Evolutionary conservation across 2,797 vertebrate species (phyloP).

Genomic region (Myioborus melanocephalus): DNA sequence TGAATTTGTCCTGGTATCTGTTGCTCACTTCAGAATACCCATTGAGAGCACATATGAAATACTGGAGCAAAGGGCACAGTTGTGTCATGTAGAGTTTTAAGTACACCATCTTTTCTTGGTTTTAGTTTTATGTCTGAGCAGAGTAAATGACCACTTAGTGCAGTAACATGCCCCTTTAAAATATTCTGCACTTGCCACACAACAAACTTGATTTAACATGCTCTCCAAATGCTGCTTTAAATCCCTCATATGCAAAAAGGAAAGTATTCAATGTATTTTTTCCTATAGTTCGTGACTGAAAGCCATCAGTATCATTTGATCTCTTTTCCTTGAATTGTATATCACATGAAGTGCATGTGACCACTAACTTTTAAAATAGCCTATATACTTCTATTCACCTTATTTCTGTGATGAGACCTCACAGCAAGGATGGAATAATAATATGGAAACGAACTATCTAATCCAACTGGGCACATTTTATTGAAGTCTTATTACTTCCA

Average conservation of each 20-base stretch:
- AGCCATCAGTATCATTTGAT: not conserved
- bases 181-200: not conserved
- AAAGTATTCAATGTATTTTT: not conserved
- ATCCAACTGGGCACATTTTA: slow-evolving; percentile 73
- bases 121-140: not conserved
- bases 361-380: slow-evolving; percentile 1
- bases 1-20: not conserved
- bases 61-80: not conserved
- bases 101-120: not conserved
- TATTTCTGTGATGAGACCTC: slow-evolving; percentile 65
- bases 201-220: not conserved
- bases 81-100: rapidly evolving
- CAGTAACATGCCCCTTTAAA: not conserved
- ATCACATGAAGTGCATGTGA: not conserved
- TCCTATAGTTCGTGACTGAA: not conserved
- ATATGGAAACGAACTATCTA: slow-evolving; percentile 74
- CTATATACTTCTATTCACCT: slow-evolving; percentile 18
- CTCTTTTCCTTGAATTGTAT: not conserved
- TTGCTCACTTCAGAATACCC: not conserved
- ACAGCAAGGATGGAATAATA: slow-evolving; percentile 75
- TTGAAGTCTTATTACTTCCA: slow-evolving; percentile 79
- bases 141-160: not conserved
- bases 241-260: not conserved
- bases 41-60: not conserved
- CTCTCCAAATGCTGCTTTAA: not conserved